These are phyloP conservation scores for Piscicola geometra DNA, from an alignment of 2,888 invertebrate species.

Conservation along the genomic window DNA sequence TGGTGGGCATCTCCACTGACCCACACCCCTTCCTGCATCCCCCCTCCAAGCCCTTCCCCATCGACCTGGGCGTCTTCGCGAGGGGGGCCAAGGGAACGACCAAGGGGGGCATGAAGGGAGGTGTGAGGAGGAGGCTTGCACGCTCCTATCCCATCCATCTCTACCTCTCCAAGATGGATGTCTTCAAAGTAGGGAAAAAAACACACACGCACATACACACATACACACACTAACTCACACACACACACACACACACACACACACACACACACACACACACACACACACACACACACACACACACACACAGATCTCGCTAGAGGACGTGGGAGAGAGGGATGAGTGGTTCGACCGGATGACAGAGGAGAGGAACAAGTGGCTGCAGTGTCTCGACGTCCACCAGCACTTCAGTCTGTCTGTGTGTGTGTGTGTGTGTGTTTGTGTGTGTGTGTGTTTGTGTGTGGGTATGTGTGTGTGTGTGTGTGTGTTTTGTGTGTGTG, in stretches of 20 bases:
- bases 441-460: no score
- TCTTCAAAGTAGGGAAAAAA: no score
- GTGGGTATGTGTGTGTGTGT: no score
- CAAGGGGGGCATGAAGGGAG: no score
- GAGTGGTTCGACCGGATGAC: background rate
- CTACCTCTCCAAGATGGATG: background rate
- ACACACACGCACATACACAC: slow-evolving; percentile 82
- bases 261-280: no score
- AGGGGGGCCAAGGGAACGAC: no score
- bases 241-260: no score
- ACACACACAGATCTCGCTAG: background rate
- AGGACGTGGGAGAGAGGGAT: background rate
- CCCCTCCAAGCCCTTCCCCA: background rate
- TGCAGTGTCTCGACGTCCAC: background rate
- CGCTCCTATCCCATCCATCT: background rate
- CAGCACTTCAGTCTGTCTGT: background rate
- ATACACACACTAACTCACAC: slow-evolving; percentile 76
- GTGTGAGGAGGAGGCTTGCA: no score
- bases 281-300: no score
- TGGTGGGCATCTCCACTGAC: background rate
- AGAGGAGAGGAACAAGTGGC: background rate
- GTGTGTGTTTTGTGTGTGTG: no score
- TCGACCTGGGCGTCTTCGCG: no score
- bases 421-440: no score
- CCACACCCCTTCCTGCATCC: slow-evolving; percentile 45